Evolutionary conservation across 2,888 invertebrate genomes (phyloP).

Genomic region (Penaeus monodon): DNA sequence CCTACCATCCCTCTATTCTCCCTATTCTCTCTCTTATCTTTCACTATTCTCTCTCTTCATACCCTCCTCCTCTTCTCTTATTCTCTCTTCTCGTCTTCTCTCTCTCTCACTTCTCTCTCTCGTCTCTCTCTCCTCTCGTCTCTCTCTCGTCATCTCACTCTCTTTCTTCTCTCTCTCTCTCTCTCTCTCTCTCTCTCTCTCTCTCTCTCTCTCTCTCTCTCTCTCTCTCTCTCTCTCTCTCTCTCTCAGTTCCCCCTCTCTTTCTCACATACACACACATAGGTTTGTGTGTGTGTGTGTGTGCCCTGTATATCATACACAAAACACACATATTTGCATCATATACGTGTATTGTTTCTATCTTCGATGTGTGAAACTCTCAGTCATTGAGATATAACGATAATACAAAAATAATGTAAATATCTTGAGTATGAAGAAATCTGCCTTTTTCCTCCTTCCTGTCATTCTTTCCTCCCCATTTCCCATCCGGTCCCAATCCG

Average conservation of each 20-base stretch:
- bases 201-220: not conserved
- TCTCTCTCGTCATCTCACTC: not conserved
- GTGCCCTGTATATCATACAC: too few species aligned
- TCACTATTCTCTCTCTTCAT: slow-evolving; percentile 21
- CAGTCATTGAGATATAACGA: too few species aligned
- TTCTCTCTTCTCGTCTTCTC: not conserved
- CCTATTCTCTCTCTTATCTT: slow-evolving; percentile 2
- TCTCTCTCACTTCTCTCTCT: not conserved
- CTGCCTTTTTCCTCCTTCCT: too few species aligned
- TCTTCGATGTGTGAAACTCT: too few species aligned
- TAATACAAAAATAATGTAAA: too few species aligned
- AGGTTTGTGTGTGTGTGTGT: too few species aligned
- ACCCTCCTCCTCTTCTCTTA: slow-evolving; percentile 19
- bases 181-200: slow-evolving; percentile 10
- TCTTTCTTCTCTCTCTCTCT: slow-evolving; percentile 28
- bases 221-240: not conserved
- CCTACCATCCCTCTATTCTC: slow-evolving; percentile 15
- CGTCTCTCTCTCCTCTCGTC: slow-evolving; percentile 25
- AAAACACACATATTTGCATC: too few species aligned
- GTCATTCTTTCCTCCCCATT: too few species aligned
- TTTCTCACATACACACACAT: not conserved
- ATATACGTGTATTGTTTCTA: too few species aligned
- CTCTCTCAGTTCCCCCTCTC: not conserved
- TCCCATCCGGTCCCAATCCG: too few species aligned
- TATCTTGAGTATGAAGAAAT: too few species aligned